These are phyloP conservation scores for Gryllus longicercus DNA, from an alignment of 2,888 invertebrate genomes.

Conservation along the genomic window DNA sequence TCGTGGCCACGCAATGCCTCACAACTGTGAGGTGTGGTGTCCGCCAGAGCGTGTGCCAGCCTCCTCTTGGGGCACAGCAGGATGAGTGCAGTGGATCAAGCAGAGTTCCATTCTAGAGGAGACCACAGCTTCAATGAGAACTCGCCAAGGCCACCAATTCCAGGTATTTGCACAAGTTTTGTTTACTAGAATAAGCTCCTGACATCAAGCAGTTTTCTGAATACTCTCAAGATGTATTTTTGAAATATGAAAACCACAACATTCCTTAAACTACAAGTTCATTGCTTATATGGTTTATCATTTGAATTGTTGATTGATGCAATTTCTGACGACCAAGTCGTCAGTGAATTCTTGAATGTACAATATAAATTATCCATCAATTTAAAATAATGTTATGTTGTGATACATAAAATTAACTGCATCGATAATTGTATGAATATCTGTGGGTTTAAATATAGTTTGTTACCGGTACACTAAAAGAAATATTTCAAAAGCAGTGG, in stretches of 20 bases:
- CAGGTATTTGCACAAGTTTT: conserved; percentile 54
- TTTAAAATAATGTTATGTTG: no score
- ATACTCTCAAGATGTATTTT: no score
- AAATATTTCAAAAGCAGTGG: no score
- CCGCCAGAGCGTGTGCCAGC: conserved; percentile 24
- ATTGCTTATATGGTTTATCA: not conserved
- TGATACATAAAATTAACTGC: no score
- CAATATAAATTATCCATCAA: no score
- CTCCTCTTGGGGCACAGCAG: conserved; percentile 29
- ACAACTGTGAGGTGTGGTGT: conserved; percentile 25
- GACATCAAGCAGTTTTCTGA: no score
- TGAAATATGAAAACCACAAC: not conserved
- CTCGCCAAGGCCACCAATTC: conserved; percentile 80
- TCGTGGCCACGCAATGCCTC: conserved; percentile 27
- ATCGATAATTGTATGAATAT: no score
- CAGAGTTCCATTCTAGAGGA: conserved; percentile 23
- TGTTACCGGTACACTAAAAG: no score
- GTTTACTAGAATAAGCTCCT: no score
- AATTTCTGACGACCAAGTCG: not conserved
- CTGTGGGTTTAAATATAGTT: no score
- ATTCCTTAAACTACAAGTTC: not conserved
- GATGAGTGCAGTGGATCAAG: conserved; percentile 35
- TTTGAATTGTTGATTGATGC: not conserved
- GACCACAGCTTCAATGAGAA: conserved; percentile 50
- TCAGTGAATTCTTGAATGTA: not conserved